Evolutionary conservation across 2,113 vertebrate species (phyloP), one percentile per base, ranked within the genome.

Genomic region (Hystrix cristata): DNA sequence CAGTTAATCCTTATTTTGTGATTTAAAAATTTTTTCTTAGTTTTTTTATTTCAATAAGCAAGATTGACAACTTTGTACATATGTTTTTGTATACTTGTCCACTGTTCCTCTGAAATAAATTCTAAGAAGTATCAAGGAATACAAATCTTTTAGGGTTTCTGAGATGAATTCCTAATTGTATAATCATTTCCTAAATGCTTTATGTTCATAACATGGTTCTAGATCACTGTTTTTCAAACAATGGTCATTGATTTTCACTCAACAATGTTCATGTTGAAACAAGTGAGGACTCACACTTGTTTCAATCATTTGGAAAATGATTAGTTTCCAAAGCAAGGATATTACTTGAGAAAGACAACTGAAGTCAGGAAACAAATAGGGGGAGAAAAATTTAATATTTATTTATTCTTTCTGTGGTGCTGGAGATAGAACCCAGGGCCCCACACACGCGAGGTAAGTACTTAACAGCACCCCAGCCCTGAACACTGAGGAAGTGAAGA

Each of bases 271-370:
- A 13, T 25, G 67, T 34, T 57, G 27, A 90, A 92, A 87, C 34
- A 60, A 83, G 12, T 7, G 60, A 88, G 62, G 81, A 67, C 38
- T 34, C 51, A 48, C 38, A 38, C 38, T 38, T 38, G 38, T 38
- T 38, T 38, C 38, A 38, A 38, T 38, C 38, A 38, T 59, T 87
- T 85, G 12, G 65, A 80, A 78, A 69, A 80, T n/a, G 53, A 53
- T 46, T 51, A n/a, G 34, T 60, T 85, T 74, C 78, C 27, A 29
- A 31, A 43, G 67, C 46, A 90, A 80, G 34, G n/a, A n/a, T 74
- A 59, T 48, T 78, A 60, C 85, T 90, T 81, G 79, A 91, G 90
- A 72, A 95, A 84, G 64, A 90, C 31, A n/a, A 60, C 13, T 8
- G 23, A 76, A 95, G 55, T 53, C 38, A 51, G 48, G 16, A 82